Base-by-base conservation (phyloP, 2,113 vertebrate genomes). In the Cyrtonyx montezumae region DNA sequence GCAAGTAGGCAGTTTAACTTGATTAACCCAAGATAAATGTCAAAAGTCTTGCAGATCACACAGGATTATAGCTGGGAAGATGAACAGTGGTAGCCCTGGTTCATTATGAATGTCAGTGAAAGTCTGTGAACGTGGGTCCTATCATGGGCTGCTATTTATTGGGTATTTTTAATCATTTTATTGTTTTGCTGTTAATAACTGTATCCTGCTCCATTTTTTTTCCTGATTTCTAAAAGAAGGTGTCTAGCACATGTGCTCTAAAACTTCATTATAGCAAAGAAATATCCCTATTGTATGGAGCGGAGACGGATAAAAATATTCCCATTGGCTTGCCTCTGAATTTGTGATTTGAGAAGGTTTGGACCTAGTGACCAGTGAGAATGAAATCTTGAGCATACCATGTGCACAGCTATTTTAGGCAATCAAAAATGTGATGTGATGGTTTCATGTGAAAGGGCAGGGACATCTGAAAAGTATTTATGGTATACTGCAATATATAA, bases 11-110 rank as follows among this genome's bases (percentile, higher is more conserved):
- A 90, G 78, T 94, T 96, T 96, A 95, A 96, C 76, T 84, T 93
- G 91, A 97, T 96, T 97, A 95, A 92, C 85, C 49, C 77, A 79
- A 79, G 87, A 94, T 93, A 79, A 92, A 95, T 92, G 96, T 95
- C 88, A 88, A 86, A 78, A 74, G 63, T 82, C 43, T 87, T 62
- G 56, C 26, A 88, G 83, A 94, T 96, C 90, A 91, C 59, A 70
- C 49, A 88, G 82, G 69, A 86, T 95, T 95, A 95, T 53, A 73
- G 62, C 37, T 42, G 40, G 62, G 56, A 34, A 83, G 76, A 85
- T 63, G 61, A 86, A 68, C 79, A 79, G 67, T 62, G 74, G 68
- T 78, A 83, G 83, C 19, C 53, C 81, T 91, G 58, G 66, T 94
- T 93, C 34, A 37, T 90, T 85, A 59, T 3, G 6, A 51, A 36